A percentile compares a stretch with the other conserved stretches of the same genome.
These are phyloP conservation scores for Rhynchonycteris naso DNA, from an alignment of 2,797 vertebrate genomes.

Conservation along the genomic window DNA sequence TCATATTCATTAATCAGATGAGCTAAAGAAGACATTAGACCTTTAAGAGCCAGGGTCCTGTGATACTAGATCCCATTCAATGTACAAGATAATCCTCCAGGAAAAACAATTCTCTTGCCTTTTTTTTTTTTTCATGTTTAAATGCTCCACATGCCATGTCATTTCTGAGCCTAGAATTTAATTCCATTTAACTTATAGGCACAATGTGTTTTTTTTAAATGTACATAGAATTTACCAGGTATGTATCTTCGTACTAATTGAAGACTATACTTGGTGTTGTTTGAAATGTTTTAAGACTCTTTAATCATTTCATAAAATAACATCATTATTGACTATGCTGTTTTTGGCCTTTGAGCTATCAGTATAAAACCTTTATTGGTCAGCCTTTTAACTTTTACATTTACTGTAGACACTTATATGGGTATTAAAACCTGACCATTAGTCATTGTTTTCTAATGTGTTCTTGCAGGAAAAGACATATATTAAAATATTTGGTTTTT, in stretches of 20 bases:
- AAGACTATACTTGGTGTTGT: not conserved
- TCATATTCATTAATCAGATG: not conserved
- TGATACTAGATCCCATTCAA: not conserved
- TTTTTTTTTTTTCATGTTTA: not conserved
- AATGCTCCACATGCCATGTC: not conserved
- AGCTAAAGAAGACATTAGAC: not conserved
- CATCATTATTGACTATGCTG: not conserved
- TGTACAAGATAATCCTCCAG: not conserved
- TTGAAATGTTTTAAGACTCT: not conserved
- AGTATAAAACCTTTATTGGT: not conserved
- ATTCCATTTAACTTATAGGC: not conserved
- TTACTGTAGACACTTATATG: not conserved
- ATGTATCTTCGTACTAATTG: not conserved
- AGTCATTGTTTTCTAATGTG: not conserved
- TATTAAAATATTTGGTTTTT: not conserved
- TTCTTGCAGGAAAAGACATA: not conserved
- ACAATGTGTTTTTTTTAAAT: not conserved
- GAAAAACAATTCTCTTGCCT: not conserved
- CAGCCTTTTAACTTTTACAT: not conserved
- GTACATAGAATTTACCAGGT: not conserved
- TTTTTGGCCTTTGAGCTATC: not conserved
- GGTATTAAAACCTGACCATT: not conserved
- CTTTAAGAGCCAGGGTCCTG: not conserved
- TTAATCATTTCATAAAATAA: constrained; percentile 4
- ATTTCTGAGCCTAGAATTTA: not conserved